phyloP scores from a whole-genome alignment of 2,113 vertebrate species.

The Ailuropoda melanoleuca region DNA sequence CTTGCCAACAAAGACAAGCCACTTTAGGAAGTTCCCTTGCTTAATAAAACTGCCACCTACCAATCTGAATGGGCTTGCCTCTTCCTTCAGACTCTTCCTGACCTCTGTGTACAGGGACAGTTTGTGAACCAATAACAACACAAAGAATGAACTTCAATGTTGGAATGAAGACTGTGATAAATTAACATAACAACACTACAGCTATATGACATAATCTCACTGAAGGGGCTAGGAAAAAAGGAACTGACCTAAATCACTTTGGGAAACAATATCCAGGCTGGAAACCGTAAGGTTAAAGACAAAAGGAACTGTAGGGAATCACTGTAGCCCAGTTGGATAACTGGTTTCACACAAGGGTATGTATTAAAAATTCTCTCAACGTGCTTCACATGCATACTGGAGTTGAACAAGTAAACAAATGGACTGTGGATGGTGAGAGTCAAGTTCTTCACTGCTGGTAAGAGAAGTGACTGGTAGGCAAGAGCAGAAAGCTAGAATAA shows the following conservation, averaged over 20 bases:
- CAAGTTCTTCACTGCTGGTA: background rate
- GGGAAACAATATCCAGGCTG: background rate
- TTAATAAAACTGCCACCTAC: background rate
- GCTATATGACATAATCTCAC: background rate
- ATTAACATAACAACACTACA: background rate
- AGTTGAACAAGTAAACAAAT: background rate
- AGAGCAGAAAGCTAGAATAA: background rate
- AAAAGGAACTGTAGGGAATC: background rate
- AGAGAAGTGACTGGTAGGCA: background rate
- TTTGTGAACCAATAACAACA: background rate
- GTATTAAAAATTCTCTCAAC: background rate
- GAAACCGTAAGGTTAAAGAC: background rate
- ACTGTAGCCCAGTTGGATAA: background rate
- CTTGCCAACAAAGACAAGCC: background rate
- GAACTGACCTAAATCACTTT: background rate
- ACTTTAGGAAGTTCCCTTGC: background rate
- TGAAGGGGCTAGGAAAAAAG: background rate
- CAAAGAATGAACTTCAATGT: background rate
- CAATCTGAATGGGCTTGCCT: background rate
- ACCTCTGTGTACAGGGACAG: background rate
- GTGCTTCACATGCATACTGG: background rate
- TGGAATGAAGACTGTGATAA: background rate
- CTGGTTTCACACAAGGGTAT: background rate
- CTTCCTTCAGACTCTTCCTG: background rate
- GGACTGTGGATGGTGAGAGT: background rate